A percentile compares a stretch with the other conserved stretches of the same genome.
phyloP scores from a whole-genome alignment of 2,797 vertebrate genomes.

The Aeoliscus strigatus region DNA sequence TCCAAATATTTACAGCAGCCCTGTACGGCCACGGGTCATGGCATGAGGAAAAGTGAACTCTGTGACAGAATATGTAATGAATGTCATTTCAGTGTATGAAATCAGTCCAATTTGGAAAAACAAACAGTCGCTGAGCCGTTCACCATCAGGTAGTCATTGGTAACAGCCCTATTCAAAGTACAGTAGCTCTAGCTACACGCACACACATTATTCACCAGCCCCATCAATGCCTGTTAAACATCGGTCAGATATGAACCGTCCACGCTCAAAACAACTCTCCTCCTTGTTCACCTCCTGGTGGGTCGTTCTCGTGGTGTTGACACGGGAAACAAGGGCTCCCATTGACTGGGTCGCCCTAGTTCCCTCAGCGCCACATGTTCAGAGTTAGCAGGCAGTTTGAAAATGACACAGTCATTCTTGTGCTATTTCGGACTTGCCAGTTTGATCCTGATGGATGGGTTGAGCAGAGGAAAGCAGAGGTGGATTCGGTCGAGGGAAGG shows the following conservation, averaged over 20 bases:
- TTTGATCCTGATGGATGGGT: conserved; percentile 17
- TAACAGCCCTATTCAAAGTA: too few relatives aligned
- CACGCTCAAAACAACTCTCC: conserved; percentile 37
- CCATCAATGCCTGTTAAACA: conserved; percentile 26
- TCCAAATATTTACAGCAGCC: too few relatives aligned
- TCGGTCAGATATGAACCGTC: conserved; percentile 20
- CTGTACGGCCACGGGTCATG: too few relatives aligned
- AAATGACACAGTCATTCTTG: conserved; percentile 56
- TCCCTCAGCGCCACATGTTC: conserved; percentile 64
- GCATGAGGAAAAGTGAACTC: too few relatives aligned
- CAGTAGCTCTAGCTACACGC: conserved; percentile 26
- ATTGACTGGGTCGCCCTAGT: conserved; percentile 59
- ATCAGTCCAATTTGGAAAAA: too few relatives aligned
- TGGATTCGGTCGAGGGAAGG: neutral
- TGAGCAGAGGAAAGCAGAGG: conserved; percentile 15
- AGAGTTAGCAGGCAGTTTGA: conserved; percentile 66
- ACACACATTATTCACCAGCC: conserved; percentile 8
- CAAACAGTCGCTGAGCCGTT: too few relatives aligned
- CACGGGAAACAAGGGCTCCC: conserved; percentile 62
- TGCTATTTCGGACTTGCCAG: conserved; percentile 53
- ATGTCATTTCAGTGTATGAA: too few relatives aligned
- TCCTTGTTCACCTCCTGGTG: conserved; percentile 57
- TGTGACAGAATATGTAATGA: too few relatives aligned
- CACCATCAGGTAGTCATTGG: too few relatives aligned
- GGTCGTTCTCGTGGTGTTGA: conserved; percentile 49